Base-by-base conservation (phyloP, 1,140 invertebrate species). In the Drosophila tsacasi region DNA sequence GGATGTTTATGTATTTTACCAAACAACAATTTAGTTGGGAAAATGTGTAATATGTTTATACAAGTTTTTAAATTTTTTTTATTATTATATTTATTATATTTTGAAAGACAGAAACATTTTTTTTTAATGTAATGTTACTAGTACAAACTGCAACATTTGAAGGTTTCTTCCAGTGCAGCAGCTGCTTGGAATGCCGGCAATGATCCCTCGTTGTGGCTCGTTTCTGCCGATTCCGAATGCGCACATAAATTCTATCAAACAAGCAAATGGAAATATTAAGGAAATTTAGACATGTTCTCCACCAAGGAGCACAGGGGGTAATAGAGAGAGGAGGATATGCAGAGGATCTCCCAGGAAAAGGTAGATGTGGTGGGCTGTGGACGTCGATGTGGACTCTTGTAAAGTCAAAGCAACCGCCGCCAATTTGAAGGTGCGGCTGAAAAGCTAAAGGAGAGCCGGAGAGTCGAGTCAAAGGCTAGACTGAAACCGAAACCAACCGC, bases 221-320 rank as follows among this genome's bases (percentile, higher is more conserved):
- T 66, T 66, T 72, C 66, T 72, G 59, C 42, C 44, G 35, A 76
- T 55, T 72, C 55, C 21, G 67, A 69, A 79, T 78, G 54, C 65
- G 61, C 62, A 66, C 81, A 89, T 89, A 89, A 89, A 89, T 89
- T 89, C 81, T 79, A 81, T 81, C 80, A 55, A 83, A 77, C 68
- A 74, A 85, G 79, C 71, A 87, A 86, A 87, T 86, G 83, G 83
- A 89, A 89, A 84, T 87, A 87, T 87, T 81, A 83, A 81, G 77
- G 59, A 87, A 87, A 89, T 87, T 86, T 86, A 87, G 84, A 77
- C 84, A 76, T 79, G 68, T 60, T 47, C 49, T 44, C 21, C n/a
- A 6, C 54, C 7, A 30, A 39, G 25, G 44, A 35, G 25, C 30
- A 13, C 6, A 25, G 23, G 32, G 23, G 17, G 23, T 44, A 19